These are phyloP conservation scores for Psilopsiagon aurifrons DNA, from an alignment of 2,113 vertebrate genomes.

Conservation along the genomic window DNA sequence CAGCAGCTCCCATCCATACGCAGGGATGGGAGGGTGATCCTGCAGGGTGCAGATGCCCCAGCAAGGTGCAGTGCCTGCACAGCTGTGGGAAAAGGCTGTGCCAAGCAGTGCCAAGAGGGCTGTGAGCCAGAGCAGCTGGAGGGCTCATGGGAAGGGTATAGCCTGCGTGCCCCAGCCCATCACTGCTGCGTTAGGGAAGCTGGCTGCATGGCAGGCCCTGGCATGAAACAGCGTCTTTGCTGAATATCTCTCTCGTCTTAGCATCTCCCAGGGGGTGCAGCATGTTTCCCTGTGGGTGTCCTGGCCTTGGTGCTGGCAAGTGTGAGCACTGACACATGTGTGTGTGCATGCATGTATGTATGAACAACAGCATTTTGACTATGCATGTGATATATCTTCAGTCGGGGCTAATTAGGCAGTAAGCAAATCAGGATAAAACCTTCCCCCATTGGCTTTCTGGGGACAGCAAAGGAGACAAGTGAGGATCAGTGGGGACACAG, in stretches of 20 bases:
- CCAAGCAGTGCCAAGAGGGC: background rate
- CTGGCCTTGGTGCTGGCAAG: background rate
- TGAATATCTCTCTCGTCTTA: background rate
- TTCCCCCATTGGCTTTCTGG: background rate
- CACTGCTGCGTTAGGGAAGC: background rate
- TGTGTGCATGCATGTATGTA: background rate
- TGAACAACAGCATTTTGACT: background rate
- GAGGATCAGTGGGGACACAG: background rate
- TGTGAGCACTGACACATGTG: background rate
- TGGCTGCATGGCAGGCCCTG: background rate
- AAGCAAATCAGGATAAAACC: background rate
- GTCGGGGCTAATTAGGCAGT: background rate
- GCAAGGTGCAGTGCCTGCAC: background rate
- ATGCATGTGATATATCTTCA: background rate
- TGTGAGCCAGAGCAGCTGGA: background rate
- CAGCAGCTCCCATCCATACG: rapidly evolving
- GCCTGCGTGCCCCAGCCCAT: conserved; percentile 36
- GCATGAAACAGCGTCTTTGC: conserved; percentile 16
- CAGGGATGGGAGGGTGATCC: rapidly evolving
- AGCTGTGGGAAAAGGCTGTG: background rate
- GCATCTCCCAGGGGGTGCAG: background rate
- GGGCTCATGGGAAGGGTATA: background rate
- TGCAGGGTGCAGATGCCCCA: background rate
- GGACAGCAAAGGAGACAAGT: background rate
- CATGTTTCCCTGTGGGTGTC: background rate